Evolutionary conservation across 2,113 vertebrate genomes (phyloP).

Genomic region (Tonatia bakeri): DNA sequence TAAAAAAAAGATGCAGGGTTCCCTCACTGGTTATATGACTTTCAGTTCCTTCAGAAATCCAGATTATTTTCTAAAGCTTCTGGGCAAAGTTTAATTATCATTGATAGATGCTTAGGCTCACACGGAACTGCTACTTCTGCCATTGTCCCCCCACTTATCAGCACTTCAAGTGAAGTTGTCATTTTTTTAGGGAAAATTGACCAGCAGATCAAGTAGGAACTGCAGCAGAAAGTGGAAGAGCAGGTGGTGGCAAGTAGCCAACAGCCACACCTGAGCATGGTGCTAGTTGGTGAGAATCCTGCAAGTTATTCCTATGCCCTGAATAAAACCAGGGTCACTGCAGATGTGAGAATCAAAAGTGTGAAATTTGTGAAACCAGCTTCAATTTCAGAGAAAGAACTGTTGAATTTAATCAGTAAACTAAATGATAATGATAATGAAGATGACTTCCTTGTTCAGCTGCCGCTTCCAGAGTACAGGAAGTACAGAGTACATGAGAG

Average conservation of each 20-base stretch:
- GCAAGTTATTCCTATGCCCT: slow-evolving; percentile 96
- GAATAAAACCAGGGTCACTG: slow-evolving; percentile 92
- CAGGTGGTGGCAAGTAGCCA: slow-evolving; percentile 90
- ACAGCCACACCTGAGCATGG: slow-evolving; percentile 91
- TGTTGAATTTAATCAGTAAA: neutral
- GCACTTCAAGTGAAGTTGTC: slow-evolving; percentile 85
- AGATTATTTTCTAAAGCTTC: neutral
- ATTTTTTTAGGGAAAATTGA: slow-evolving; percentile 96
- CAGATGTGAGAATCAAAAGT: slow-evolving; percentile 84
- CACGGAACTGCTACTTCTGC: neutral
- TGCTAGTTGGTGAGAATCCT: slow-evolving; percentile 93
- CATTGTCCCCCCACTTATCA: neutral
- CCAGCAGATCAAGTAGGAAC: slow-evolving; percentile 91
- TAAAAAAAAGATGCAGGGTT: neutral
- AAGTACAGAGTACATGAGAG: neutral
- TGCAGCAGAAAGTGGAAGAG: slow-evolving; percentile 87
- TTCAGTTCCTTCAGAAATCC: neutral
- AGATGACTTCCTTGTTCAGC: neutral
- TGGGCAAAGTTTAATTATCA: neutral
- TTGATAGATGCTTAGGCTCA: neutral
- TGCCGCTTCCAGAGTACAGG: neutral
- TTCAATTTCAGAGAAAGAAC: neutral
- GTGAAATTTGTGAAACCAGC: neutral
- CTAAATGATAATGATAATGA: neutral
- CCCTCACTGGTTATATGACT: neutral